Evolutionary conservation across 2,113 vertebrate genomes (phyloP).

Genomic region (Synodontis membranacea): DNA sequence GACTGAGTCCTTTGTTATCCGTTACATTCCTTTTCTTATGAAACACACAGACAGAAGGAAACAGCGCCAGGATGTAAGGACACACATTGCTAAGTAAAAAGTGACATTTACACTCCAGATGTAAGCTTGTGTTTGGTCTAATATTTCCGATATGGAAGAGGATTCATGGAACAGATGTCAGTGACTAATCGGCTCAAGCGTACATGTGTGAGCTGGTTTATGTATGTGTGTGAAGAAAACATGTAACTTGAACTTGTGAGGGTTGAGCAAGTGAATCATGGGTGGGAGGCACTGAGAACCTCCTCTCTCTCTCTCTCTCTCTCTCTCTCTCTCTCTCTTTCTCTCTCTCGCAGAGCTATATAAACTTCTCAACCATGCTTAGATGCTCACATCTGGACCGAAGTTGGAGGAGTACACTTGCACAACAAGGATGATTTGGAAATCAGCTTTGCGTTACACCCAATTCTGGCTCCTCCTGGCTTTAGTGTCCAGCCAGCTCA

Average conservation of each 20-base stretch:
- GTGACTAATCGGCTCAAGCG: not conserved
- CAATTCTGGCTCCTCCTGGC: slow-evolving; percentile 16
- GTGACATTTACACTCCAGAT: not conserved
- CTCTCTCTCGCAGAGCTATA: not conserved
- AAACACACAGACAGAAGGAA: slow-evolving; percentile 18
- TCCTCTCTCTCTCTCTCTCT: not conserved
- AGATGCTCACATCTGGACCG: slow-evolving; percentile 1
- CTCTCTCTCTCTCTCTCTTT: no score
- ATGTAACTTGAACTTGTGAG: slow-evolving; percentile 38
- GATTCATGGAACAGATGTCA: not conserved
- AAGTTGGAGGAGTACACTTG: not conserved
- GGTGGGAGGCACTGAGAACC: slow-evolving; percentile 2
- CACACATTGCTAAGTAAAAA: slow-evolving; percentile 9
- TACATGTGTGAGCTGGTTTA: slow-evolving; percentile 22
- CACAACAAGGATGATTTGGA: slow-evolving; percentile 10
- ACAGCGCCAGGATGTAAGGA: not conserved
- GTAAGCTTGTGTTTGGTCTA: not conserved
- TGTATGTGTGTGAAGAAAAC: slow-evolving; percentile 14
- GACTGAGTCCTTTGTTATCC: slow-evolving; percentile 22
- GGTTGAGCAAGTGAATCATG: slow-evolving; percentile 23
- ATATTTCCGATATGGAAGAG: not conserved
- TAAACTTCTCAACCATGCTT: not conserved
- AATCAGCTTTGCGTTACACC: not conserved
- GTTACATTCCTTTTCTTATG: slow-evolving; percentile 30
- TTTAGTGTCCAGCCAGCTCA: not conserved